Base-by-base conservation (phyloP, 2,888 invertebrate species). In the Iphiclides podalirius region DNA sequence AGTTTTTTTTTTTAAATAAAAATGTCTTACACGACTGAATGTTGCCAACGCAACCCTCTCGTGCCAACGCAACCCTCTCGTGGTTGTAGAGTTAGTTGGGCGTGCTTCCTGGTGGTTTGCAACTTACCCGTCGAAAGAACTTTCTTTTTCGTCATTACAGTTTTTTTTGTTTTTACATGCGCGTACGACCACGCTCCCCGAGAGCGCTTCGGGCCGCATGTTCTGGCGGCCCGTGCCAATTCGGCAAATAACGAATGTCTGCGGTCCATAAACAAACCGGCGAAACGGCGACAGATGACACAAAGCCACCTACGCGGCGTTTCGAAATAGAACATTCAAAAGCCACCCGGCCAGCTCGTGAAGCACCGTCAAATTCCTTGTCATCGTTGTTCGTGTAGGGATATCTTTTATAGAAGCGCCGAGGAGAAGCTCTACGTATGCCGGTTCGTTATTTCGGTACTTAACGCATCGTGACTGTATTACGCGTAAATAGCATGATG, bases 271-370 rank as follows among this genome's bases (percentile, higher is more conserved):
- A 55, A 53, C 43, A 47, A 20, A 20, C 20, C 20, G 20, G 3
- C 20, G 20, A 20, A 40, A 59, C 66, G 60, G n/a, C 66, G 61
- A 72, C 63, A 13, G 67, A 64, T 70, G 70, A 67, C 58, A 70
- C 73, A 66, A 70, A 67, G 48, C 33, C 68, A 53, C 79, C 81
- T 67, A 82, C 80, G 60, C 62, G 53, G 59, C 44, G 53, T 60
- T 62, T 68, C 59, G 62, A 79, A 76, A 81, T 82, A 80, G 67
- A 65, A 52, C 61, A 12, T 12, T n/a, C n/a, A n/a, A n/a, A n/a
- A n/a, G n/a, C 4, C 2, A 11, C 23, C 34, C 40, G 52, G 52
- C 57, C 59, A 59, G 42, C 49, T 41, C 31, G 51, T 33, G n/a
- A 33, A 48, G 28, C 11, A n/a, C 47, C 9, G 9, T 9, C 4